These are phyloP conservation scores for Nerophis lumbriciformis DNA, from an alignment of 2,113 vertebrate species.

Conservation along the genomic window DNA sequence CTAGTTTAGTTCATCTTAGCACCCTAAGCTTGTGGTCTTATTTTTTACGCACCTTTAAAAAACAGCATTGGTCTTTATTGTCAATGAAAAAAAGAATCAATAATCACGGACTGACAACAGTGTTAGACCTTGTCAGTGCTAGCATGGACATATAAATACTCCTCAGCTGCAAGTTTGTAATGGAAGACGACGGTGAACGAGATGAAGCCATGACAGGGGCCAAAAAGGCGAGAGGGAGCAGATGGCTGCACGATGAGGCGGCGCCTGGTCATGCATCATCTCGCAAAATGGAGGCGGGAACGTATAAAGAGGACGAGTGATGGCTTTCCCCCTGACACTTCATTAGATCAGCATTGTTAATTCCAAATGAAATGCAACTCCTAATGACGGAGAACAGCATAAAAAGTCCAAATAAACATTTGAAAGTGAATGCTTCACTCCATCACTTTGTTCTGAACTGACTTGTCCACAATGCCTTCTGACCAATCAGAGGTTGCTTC, in stretches of 20 bases:
- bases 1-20: too few species aligned
- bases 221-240: constrained; percentile 28
- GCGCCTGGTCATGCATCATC: constrained; percentile 29
- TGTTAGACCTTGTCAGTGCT: background rate
- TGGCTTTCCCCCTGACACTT: background rate
- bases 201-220: background rate
- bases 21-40: background rate
- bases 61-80: constrained; percentile 8
- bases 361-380: too few species aligned
- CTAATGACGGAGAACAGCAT: too few species aligned
- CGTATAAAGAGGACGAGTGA: constrained; percentile 13
- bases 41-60: constrained; percentile 23
- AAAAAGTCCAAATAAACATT: too few species aligned
- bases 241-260: constrained; percentile 21
- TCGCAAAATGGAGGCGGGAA: constrained; percentile 30
- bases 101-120: constrained; percentile 11
- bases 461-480: constrained; percentile 7
- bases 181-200: constrained; percentile 1
- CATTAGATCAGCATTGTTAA: too few species aligned
- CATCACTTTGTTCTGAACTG: too few species aligned
- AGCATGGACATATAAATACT: too few species aligned
- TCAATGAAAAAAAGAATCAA: constrained; percentile 14
- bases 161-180: background rate
- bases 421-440: constrained; percentile 6
- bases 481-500: constrained; percentile 18